Conservation (phyloP, 2,113 vertebrate species). For the Panthera uncia region DNA sequence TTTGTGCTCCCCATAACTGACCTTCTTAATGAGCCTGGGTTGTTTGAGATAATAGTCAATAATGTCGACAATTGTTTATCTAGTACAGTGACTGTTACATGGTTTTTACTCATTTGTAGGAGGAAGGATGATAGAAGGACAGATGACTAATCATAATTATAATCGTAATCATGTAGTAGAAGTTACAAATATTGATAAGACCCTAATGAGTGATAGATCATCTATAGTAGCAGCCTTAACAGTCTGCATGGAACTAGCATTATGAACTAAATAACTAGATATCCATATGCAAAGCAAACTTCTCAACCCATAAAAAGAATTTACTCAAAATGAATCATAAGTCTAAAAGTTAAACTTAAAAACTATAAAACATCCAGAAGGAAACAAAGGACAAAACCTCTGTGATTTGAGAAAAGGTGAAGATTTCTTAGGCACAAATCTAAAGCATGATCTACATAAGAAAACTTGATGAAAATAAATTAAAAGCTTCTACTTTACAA, state of each 20-base stretch:
- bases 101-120: neutral
- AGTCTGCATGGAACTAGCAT: neutral
- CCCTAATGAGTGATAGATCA: neutral
- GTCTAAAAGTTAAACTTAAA: neutral
- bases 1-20: conserved; percentile 73
- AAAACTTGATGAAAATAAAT: neutral
- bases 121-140: neutral
- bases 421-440: neutral
- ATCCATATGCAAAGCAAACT: neutral
- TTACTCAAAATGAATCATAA: neutral
- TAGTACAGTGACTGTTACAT: neutral
- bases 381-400: neutral
- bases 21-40: conserved; percentile 67
- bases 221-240: neutral
- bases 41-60: conserved; percentile 53
- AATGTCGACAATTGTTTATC: neutral
- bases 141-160: neutral
- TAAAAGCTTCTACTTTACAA: neutral
- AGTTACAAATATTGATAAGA: neutral
- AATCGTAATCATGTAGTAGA: neutral
- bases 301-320: neutral
- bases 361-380: neutral
- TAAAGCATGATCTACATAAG: neutral
- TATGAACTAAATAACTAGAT: neutral
- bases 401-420: neutral